phyloP scores from a whole-genome alignment of 2,888 invertebrate genomes.

The Amiota communis region DNA sequence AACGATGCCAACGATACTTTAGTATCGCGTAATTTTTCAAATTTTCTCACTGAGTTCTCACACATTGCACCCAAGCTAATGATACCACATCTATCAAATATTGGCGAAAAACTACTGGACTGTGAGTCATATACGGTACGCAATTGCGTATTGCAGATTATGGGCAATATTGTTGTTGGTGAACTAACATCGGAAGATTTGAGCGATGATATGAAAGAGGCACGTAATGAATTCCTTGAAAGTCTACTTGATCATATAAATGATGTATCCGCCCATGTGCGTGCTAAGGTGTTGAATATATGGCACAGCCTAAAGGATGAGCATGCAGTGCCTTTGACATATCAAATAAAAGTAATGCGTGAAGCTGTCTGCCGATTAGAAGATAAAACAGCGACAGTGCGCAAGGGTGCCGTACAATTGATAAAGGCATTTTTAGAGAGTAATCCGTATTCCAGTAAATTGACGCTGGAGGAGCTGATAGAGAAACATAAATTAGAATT shows the following conservation, averaged over 20 bases:
- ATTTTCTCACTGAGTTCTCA: slow-evolving; percentile 70
- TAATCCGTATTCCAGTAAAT: slow-evolving; percentile 88
- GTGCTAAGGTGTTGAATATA: slow-evolving; percentile 88
- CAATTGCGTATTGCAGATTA: slow-evolving; percentile 87
- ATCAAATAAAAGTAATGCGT: slow-evolving; percentile 80
- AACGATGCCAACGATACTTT: slow-evolving; percentile 66
- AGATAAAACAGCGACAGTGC: slow-evolving; percentile 88
- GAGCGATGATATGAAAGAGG: slow-evolving; percentile 78
- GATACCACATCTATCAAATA: slow-evolving; percentile 70
- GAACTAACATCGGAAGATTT: slow-evolving; percentile 84
- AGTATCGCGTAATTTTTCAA: slow-evolving; percentile 69
- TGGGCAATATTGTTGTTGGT: slow-evolving; percentile 84
- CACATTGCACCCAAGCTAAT: slow-evolving; percentile 68
- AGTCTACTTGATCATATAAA: slow-evolving; percentile 86
- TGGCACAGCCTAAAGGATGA: slow-evolving; percentile 87
- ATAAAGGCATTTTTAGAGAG: slow-evolving; percentile 82
- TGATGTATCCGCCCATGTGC: slow-evolving; percentile 88
- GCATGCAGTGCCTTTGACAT: slow-evolving; percentile 83
- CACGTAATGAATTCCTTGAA: slow-evolving; percentile 86
- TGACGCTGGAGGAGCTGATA: slow-evolving; percentile 76
- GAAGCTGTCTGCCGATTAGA: slow-evolving; percentile 81
- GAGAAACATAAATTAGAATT: slow-evolving; percentile 75
- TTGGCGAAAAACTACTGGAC: slow-evolving; percentile 70
- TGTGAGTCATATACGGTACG: slow-evolving; percentile 80
- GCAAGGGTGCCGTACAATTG: slow-evolving; percentile 82